Base-by-base conservation (phyloP, 2,888 invertebrate genomes). In the Congeria kusceri region DNA sequence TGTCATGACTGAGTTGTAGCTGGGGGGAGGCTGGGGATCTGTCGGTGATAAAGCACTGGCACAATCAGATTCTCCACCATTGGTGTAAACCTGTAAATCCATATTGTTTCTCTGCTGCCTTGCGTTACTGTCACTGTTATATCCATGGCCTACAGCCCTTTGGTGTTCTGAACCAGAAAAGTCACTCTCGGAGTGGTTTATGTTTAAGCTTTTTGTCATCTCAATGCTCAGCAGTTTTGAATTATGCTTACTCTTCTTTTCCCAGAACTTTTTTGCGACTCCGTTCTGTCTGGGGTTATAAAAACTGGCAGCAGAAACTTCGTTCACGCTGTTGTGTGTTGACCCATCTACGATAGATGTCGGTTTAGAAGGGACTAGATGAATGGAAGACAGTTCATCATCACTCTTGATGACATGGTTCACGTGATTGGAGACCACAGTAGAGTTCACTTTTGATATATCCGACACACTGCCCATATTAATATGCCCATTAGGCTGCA, bases 231-330 rank as follows among this genome's bases (percentile, higher is more conserved):
- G 86, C 28, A 91, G 77, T 68, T 91, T 91, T 29, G 88, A 87
- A 77, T 91, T 89, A 49, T 87, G 87, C 70, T 91, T 91, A 15
- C 89, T 87, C 69, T 91, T 88, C 80, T 97, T 97, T 88, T 97
- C 97, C 93, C 98, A 98, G 92, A 98, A 98, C 91, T 97, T 97
- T 83, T 97, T 95, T 0, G 98, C 98, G 0, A 97, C 97, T 47
- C 97, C 97, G 93, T 97, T 98, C 93, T 98, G 98, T 92, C 97
- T 96, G 0, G 98, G 97, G 93, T 98, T 98, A 92, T 98, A 98
- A 93, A 98, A 98, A 90, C 96, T 95, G 80, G 89, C 83, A 71
- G 67, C 61, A 23, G 39, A 53, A n/a, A 62, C 77, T 29, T 80
- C 79, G 62, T 75, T 80, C 39, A 72, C 44, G 64, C 78, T 80